These are phyloP conservation scores for Melospiza melodia DNA, from an alignment of 2,113 vertebrate species.

Conservation along the genomic window DNA sequence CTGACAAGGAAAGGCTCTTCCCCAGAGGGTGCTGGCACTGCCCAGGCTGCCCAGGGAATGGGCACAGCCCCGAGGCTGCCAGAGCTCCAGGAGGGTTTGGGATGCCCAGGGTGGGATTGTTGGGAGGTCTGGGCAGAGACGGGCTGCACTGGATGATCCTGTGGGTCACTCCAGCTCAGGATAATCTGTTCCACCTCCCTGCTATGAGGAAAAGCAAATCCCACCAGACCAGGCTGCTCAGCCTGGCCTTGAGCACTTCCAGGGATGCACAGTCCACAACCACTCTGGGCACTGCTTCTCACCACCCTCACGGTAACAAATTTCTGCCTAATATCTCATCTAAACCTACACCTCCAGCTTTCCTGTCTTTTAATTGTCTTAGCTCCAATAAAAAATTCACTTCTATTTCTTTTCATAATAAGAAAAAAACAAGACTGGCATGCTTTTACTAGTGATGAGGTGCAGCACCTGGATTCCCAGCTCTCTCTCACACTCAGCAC, in stretches of 20 bases:
- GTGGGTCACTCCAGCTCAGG: not conserved
- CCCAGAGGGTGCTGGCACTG: not conserved
- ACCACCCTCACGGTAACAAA: not conserved
- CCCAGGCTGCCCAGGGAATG: not conserved
- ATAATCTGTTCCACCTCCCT: fast-evolving
- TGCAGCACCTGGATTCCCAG: not conserved
- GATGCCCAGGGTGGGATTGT: not conserved
- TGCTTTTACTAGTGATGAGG: not conserved
- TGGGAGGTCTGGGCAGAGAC: not conserved
- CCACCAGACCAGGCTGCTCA: not conserved
- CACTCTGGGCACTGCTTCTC: not conserved
- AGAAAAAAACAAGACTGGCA: not conserved
- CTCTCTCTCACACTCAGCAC: not conserved
- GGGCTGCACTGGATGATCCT: fast-evolving
- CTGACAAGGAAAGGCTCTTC: too few relatives aligned
- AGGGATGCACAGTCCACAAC: not conserved
- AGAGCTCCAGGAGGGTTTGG: not conserved
- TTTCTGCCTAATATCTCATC: not conserved
- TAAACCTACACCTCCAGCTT: not conserved
- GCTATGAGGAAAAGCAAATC: not conserved
- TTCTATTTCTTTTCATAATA: fast-evolving
- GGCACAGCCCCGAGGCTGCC: not conserved
- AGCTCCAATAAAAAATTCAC: not conserved
- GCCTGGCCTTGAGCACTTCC: not conserved
- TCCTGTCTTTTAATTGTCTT: not conserved